Conservation (phyloP, 2,113 vertebrate species). For the Leuciscus idus region DNA sequence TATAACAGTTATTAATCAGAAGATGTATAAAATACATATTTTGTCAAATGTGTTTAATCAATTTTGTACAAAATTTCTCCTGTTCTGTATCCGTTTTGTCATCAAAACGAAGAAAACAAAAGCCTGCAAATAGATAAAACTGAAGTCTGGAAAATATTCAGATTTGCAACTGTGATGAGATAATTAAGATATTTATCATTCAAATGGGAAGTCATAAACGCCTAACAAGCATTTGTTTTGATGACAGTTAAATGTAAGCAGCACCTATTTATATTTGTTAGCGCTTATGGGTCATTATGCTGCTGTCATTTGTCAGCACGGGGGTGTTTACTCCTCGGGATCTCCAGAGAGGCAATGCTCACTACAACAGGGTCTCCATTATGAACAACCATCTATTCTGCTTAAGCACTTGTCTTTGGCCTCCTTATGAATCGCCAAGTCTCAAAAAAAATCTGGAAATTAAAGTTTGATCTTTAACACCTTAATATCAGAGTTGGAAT, state of each 20-base stretch:
- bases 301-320: constrained; percentile 69
- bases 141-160: constrained; percentile 41
- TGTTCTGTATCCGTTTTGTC: neutral
- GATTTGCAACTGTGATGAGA: constrained; percentile 73
- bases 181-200: constrained; percentile 80
- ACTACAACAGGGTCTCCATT: constrained; percentile 40
- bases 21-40: neutral
- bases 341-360: constrained; percentile 43
- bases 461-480: neutral
- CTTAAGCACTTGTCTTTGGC: constrained; percentile 2
- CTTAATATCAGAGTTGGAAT: neutral
- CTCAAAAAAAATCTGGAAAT: neutral
- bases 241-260: constrained; percentile 75
- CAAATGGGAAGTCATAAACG: constrained; percentile 74
- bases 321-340: constrained; percentile 55
- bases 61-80: neutral
- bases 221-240: constrained; percentile 80
- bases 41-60: neutral
- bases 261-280: constrained; percentile 78
- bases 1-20: neutral
- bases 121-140: constrained; percentile 4
- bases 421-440: neutral
- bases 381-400: constrained; percentile 54
- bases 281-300: constrained; percentile 72
- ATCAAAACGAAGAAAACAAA: neutral